Conservation (phyloP, 2,113 vertebrate genomes). For the Columba janthina region DNA sequence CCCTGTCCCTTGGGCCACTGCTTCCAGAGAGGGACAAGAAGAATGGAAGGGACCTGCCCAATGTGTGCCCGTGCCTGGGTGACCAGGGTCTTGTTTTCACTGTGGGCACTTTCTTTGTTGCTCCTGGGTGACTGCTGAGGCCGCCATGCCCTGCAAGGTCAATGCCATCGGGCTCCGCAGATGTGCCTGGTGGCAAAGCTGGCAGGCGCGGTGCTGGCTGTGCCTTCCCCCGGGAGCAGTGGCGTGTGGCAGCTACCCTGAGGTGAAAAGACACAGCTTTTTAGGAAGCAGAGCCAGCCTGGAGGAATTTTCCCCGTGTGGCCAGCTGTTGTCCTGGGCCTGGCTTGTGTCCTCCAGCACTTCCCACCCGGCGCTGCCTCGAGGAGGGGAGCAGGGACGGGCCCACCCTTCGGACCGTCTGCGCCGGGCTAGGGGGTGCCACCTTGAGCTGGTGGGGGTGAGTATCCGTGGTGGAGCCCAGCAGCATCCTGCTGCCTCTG, state of each 20-base stretch:
- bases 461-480: background rate
- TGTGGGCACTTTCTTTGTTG: background rate
- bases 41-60: background rate
- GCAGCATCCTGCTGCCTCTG: constrained; percentile 52
- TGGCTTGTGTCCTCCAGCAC: background rate
- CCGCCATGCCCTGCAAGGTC: background rate
- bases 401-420: background rate
- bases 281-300: background rate
- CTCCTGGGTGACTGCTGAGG: background rate
- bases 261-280: background rate
- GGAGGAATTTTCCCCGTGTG: constrained; percentile 26
- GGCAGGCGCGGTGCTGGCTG: accelerated
- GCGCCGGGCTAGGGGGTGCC: background rate
- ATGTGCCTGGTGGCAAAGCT: background rate
- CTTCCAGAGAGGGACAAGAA: background rate
- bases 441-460: background rate
- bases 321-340: constrained; percentile 51
- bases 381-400: background rate
- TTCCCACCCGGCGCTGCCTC: background rate
- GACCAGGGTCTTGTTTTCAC: background rate
- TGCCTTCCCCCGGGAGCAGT: background rate
- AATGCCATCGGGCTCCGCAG: accelerated
- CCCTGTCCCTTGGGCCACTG: accelerated
- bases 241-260: background rate
- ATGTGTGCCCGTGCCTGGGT: background rate